phyloP scores from a whole-genome alignment of 1,140 invertebrate species.

The Coenobita brevimanus region DNA sequence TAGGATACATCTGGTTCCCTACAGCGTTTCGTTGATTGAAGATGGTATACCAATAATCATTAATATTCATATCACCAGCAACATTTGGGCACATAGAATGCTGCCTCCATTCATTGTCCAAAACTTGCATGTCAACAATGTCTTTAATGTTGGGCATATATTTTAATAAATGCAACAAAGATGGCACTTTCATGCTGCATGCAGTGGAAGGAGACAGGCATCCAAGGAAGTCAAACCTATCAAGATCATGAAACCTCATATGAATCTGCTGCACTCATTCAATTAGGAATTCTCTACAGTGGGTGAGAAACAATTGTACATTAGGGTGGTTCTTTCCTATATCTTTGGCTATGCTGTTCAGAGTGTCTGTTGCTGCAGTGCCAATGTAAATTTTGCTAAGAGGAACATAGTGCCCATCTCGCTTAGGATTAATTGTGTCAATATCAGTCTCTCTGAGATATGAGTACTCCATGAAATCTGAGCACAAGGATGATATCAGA shows the following conservation, averaged over 20 bases:
- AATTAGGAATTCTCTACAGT: too few relatives aligned
- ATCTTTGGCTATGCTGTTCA: background rate
- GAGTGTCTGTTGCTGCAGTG: slow-evolving; percentile 8
- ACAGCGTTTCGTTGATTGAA: background rate
- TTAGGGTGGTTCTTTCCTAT: too few relatives aligned
- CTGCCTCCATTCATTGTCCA: slow-evolving; percentile 10
- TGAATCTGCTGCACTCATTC: too few relatives aligned
- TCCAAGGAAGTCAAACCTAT: too few relatives aligned
- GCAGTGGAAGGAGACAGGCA: too few relatives aligned
- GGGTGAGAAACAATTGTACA: too few relatives aligned
- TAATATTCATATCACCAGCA: background rate
- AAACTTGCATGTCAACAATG: background rate
- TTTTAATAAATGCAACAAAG: too few relatives aligned
- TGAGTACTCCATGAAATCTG: slow-evolving; percentile 17
- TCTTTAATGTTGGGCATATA: background rate
- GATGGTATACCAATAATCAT: background rate
- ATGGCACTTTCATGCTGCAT: too few relatives aligned
- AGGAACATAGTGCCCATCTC: background rate
- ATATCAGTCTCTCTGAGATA: slow-evolving; percentile 1
- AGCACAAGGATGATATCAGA: slow-evolving; percentile 5
- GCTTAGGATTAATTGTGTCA: background rate
- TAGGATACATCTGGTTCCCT: slow-evolving; percentile 11
- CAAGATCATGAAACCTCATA: too few relatives aligned
- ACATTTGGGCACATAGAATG: slow-evolving; percentile 2
- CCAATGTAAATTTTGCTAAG: background rate